phyloP scores from a whole-genome alignment of 1,140 invertebrate genomes.

The Leptopilina clavipes region DNA sequence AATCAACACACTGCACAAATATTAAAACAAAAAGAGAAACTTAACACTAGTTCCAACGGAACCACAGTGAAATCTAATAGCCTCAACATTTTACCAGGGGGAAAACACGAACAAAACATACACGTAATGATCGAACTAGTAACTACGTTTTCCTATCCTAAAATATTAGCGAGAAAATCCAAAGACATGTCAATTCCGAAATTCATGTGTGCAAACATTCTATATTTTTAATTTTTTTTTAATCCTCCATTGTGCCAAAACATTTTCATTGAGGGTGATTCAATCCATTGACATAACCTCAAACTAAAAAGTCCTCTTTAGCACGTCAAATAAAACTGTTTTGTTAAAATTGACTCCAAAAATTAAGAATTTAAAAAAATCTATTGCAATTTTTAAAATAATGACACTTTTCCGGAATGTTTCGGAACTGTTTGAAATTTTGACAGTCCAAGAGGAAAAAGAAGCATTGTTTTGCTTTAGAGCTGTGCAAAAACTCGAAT shows the following conservation, averaged over 20 bases:
- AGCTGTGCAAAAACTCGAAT: too few relatives aligned
- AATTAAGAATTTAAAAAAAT: too few relatives aligned
- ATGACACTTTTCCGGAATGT: too few relatives aligned
- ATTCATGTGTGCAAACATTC: constrained; percentile 51
- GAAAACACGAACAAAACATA: constrained; percentile 74
- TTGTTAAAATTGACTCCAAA: too few relatives aligned
- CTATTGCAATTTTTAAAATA: too few relatives aligned
- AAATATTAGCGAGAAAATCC: constrained; percentile 73
- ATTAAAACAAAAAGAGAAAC: constrained; percentile 58
- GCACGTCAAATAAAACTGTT: too few relatives aligned
- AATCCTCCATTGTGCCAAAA: background rate
- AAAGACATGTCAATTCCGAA: constrained; percentile 66
- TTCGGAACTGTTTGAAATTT: too few relatives aligned
- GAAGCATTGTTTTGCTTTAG: too few relatives aligned
- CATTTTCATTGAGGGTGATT: background rate
- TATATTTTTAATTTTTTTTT: background rate
- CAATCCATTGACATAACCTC: too few relatives aligned
- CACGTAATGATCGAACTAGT: constrained; percentile 72
- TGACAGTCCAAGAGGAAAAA: too few relatives aligned
- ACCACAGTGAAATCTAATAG: constrained; percentile 69
- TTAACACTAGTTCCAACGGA: constrained; percentile 65
- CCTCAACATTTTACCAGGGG: constrained; percentile 75
- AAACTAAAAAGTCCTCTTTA: too few relatives aligned
- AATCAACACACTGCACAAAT: constrained; percentile 58
- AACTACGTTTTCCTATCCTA: constrained; percentile 69